These are phyloP conservation scores for Odontothrips loti DNA, from an alignment of 2,888 invertebrate genomes.

Conservation along the genomic window DNA sequence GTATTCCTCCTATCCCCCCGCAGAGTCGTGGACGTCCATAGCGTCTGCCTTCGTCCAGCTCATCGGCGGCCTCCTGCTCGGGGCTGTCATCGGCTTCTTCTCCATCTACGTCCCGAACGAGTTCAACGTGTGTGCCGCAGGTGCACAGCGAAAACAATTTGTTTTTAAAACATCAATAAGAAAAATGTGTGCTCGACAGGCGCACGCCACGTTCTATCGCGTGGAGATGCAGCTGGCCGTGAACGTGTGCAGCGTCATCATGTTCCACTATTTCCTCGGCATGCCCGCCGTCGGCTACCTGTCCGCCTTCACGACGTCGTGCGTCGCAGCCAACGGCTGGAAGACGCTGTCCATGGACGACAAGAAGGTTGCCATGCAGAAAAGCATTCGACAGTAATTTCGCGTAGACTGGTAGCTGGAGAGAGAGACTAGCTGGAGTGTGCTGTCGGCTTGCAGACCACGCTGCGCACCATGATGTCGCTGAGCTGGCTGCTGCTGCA, in stretches of 20 bases:
- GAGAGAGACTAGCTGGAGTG: too few relatives aligned
- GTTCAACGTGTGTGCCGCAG: neutral
- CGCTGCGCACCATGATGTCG: constrained; percentile 3
- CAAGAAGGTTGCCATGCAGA: neutral
- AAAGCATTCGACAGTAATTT: neutral
- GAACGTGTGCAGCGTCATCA: neutral
- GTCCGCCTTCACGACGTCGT: constrained; percentile 10
- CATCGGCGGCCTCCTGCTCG: neutral
- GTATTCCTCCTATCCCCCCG: neutral
- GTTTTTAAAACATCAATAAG: too few relatives aligned
- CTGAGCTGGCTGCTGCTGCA: constrained; percentile 8
- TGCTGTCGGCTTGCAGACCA: neutral
- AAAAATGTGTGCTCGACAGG: neutral
- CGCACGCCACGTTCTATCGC: constrained; percentile 10
- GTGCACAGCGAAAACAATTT: too few relatives aligned
- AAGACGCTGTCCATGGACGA: constrained; percentile 19
- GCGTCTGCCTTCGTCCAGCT: neutral
- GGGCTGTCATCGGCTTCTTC: neutral
- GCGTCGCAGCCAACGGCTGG: constrained; percentile 20
- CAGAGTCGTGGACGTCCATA: neutral
- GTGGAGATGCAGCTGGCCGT: constrained; percentile 13
- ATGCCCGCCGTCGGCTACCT: constrained; percentile 21
- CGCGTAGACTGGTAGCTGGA: neutral
- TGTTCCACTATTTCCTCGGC: constrained; percentile 10
- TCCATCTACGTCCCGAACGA: constrained; percentile 17